phyloP scores from a whole-genome alignment of 2,888 invertebrate species.

The Plemyria rubiginata region DNA sequence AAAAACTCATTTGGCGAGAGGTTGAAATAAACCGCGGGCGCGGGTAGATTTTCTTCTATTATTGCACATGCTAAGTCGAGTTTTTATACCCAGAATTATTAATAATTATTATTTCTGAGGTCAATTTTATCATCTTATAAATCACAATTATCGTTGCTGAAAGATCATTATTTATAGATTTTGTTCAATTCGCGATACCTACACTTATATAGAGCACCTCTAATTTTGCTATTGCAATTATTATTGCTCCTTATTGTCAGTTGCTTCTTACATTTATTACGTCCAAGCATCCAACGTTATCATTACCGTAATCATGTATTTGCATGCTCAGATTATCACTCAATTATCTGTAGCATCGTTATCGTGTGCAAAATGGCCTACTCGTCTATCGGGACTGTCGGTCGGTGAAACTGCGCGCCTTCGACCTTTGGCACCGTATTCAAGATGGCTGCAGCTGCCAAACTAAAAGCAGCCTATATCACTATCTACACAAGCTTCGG shows the following conservation, averaged over 20 bases:
- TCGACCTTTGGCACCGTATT: slow-evolving; percentile 74
- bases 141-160: background rate
- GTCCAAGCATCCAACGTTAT: slow-evolving; percentile 43
- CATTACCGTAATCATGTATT: slow-evolving; percentile 43
- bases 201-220: background rate
- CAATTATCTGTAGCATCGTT: slow-evolving; percentile 56
- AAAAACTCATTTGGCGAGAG: too few species aligned
- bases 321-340: slow-evolving; percentile 54
- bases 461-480: slow-evolving; percentile 49
- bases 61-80: background rate
- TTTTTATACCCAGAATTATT: background rate
- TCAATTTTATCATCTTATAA: background rate
- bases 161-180: background rate
- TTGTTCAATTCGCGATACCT: background rate
- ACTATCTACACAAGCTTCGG: background rate
- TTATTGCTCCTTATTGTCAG: slow-evolving; percentile 12
- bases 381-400: slow-evolving; percentile 60
- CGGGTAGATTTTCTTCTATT: too few species aligned
- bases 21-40: background rate
- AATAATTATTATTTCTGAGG: background rate
- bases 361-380: slow-evolving; percentile 64
- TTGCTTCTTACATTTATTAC: slow-evolving; percentile 24
- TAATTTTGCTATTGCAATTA: slow-evolving; percentile 21
- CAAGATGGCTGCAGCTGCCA: slow-evolving; percentile 77
- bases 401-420: slow-evolving; percentile 72